A percentile compares a stretch with the other conserved stretches of the same genome.
These are phyloP conservation scores for Phrynocephalus guinanensis DNA, from an alignment of 2,797 vertebrate species.

Conservation along the genomic window DNA sequence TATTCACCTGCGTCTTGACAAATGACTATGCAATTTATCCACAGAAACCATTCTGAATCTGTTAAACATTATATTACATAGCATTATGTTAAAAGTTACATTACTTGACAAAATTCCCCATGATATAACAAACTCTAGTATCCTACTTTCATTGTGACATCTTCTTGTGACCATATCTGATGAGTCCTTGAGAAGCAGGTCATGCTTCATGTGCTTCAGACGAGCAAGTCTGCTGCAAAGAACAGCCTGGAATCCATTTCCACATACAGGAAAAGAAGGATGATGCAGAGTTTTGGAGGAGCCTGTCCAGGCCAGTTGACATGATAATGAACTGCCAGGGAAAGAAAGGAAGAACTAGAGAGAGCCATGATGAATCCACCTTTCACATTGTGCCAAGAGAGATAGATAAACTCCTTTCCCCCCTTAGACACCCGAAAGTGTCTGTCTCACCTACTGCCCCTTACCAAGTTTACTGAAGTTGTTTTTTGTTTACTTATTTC, in stretches of 20 bases:
- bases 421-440: constrained; percentile 28
- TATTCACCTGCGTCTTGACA: no score
- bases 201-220: neutral
- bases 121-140: no score
- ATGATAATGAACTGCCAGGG: constrained; percentile 70
- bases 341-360: constrained; percentile 52
- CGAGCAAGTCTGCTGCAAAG: neutral
- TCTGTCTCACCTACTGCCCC: constrained; percentile 12
- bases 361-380: constrained; percentile 67
- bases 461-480: neutral
- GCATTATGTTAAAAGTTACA: no score
- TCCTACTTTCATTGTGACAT: neutral
- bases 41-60: no score
- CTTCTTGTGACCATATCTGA: neutral
- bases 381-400: constrained; percentile 42
- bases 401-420: constrained; percentile 60
- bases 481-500: neutral
- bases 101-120: no score
- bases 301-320: constrained; percentile 52
- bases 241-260: constrained; percentile 9
- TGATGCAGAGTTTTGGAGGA: constrained; percentile 58
- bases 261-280: constrained; percentile 1
- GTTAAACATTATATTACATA: no score
- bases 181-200: neutral
- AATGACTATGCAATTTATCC: no score